Evolutionary conservation across 2,113 vertebrate genomes (phyloP), one percentile per base, ranked within the genome.

Genomic region (Lagopus leucura): DNA sequence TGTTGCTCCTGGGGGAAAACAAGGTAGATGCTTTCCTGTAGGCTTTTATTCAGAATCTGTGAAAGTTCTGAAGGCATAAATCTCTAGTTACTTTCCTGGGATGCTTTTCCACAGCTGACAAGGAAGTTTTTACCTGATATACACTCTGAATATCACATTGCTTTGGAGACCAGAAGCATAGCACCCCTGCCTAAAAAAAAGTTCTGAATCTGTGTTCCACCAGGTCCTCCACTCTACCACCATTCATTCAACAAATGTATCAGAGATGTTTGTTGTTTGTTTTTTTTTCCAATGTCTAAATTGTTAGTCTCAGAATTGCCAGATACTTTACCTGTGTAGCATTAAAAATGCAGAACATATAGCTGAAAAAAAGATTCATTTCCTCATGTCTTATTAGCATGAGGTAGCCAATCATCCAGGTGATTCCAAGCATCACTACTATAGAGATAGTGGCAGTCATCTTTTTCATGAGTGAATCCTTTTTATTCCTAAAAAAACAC

Each of bases 331-430:
- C 97, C 93, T 40, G 97, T 17, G 82, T 97, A 72, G 91, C 82
- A 81, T 96, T 98, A 19, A 97, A 97, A 95, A 98, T 7, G 34
- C 97, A 98, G 93, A 98, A 98, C 17, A 97, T 8, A 40, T 94
- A 97, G 90, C 82, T 98, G 91, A 98, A 96, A 75, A 89, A 5
- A 4, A 67, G 1, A 27, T 11, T 86, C 85, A 61, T 42, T 30
- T 36, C 14, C 32, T 97, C 66, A 9, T 91, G 40, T 13, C 57
- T 67, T 74, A 96, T 18, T 30, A 98, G 82, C 89, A 97, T 95
- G 27, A 98, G 64, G 89, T 97, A 98, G 14, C 96, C 95, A 21
- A 95, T 80, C 19, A 87, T 76, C 98, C 98, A 98, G 71, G 98
- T 98, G 79, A 98, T 65, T 63, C 97, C 55, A 1, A 98, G 96